phyloP scores from a whole-genome alignment of 2,113 vertebrate genomes.

The Micronycteris hirsuta region DNA sequence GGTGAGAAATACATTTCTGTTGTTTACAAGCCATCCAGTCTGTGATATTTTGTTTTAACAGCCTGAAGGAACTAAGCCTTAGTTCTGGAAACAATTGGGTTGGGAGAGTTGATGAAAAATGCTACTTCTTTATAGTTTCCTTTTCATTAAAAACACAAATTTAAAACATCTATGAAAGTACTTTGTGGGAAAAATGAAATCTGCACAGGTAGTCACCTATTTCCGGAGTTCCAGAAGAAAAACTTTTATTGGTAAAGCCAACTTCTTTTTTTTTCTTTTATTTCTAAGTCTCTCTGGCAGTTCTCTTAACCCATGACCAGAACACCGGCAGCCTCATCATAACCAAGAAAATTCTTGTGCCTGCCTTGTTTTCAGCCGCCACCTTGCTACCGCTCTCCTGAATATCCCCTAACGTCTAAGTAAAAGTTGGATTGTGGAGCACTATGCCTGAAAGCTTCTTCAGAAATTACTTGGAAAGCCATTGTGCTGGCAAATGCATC shows the following conservation, averaged over 20 bases:
- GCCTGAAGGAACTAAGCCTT: not conserved
- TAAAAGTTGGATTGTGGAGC: not conserved
- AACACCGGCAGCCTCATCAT: not conserved
- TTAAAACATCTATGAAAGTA: not conserved
- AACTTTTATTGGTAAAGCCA: not conserved
- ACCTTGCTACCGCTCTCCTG: not conserved
- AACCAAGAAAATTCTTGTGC: not conserved
- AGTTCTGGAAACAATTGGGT: not conserved
- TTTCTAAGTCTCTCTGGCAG: not conserved
- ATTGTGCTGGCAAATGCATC: not conserved
- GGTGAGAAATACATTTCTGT: not conserved
- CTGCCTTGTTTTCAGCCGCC: not conserved
- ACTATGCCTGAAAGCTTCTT: constrained; percentile 31
- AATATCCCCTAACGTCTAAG: not conserved
- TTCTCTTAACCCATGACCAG: not conserved
- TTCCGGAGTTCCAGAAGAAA: not conserved
- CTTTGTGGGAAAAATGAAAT: not conserved
- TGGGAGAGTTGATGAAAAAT: not conserved
- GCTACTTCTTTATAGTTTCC: not conserved
- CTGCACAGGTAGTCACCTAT: not conserved
- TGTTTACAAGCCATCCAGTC: not conserved
- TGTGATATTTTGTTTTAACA: not conserved
- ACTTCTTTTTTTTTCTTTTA: not conserved
- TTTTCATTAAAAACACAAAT: not conserved
- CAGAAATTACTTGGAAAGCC: constrained; percentile 6